Evolutionary conservation across 2,888 invertebrate genomes (phyloP).

Genomic region (Arge pagana): DNA sequence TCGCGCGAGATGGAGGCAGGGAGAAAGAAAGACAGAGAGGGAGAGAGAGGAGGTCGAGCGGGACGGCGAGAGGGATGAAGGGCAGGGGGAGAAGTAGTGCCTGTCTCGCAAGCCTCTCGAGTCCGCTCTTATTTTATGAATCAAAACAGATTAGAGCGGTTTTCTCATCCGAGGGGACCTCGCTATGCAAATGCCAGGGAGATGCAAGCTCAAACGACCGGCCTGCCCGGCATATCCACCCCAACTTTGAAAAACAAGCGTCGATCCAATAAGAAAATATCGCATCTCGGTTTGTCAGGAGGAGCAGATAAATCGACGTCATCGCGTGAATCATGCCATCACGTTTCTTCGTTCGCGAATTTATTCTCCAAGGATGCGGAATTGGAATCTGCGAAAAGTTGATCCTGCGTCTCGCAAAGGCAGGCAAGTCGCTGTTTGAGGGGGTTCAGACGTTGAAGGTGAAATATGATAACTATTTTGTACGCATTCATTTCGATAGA

Average conservation of each 20-base stretch:
- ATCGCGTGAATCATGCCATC: too few relatives aligned
- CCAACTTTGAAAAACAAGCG: constrained; percentile 22
- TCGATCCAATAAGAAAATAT: constrained; percentile 23
- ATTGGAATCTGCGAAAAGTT: too few relatives aligned
- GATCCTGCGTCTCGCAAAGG: too few relatives aligned
- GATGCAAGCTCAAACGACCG: constrained; percentile 14
- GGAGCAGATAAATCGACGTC: too few relatives aligned
- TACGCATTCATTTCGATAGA: too few relatives aligned
- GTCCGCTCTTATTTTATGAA: constrained; percentile 24
- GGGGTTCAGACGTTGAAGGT: too few relatives aligned
- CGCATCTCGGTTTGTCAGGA: too few relatives aligned
- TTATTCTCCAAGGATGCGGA: too few relatives aligned
- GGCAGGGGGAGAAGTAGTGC: background rate
- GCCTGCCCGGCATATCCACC: constrained; percentile 10
- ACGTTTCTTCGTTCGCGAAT: too few relatives aligned
- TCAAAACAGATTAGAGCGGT: constrained; percentile 26
- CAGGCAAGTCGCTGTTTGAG: too few relatives aligned
- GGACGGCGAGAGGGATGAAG: constrained; percentile 1
- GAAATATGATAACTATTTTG: too few relatives aligned
- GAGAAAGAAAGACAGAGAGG: constrained; percentile 1
- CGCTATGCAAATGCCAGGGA: constrained; percentile 20
- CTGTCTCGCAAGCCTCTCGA: constrained; percentile 17
- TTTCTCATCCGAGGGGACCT: constrained; percentile 21
- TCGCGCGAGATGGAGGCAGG: background rate
- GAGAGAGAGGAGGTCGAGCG: constrained; percentile 3